Evolutionary conservation across 2,797 vertebrate species (phyloP), one percentile per base, ranked within the genome.

Genomic region (Borostomias antarcticus): DNA sequence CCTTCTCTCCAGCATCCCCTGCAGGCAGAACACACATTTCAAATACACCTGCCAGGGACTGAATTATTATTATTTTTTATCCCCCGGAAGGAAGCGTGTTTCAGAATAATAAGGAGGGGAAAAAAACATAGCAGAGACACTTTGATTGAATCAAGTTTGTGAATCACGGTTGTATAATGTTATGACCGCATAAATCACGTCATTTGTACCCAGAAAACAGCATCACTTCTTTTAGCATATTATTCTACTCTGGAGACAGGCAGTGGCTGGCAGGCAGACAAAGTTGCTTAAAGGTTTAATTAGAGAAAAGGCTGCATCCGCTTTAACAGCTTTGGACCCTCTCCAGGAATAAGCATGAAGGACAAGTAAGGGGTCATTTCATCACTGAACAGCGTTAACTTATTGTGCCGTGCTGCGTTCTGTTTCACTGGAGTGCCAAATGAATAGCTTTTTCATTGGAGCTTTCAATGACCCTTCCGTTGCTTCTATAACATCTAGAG

Each of bases 1-100:
- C 91, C 45, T 86, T 92, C 3, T 52, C 74, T 1, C 92, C 93
- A 17, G 58, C 5, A 25, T 92, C 89, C 70, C 92, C 93, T 93
- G 74, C 58, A 58, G 65, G 59, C 25, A 19, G 61, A 25, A 68
- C n/a, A 58, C 40, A 45, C 40, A 5, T 1, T n/a, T 45, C 40
- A 45, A 17, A 4, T 5, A 1, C 17, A n/a, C 11, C 40, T 17
- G n/a, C 3, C 40, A 15, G 40, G 15, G 15, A 5, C n/a, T n/a
- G n/a, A n/a, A n/a, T n/a, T n/a, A n/a, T n/a, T n/a, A n/a, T n/a
- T n/a, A n/a, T n/a, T n/a, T n/a, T n/a, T n/a, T n/a, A n/a, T n/a
- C n/a, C n/a, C n/a, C n/a, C n/a, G n/a, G n/a, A n/a, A n/a, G n/a
- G n/a, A n/a, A n/a, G n/a, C n/a, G n/a, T n/a, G n/a, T n/a, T n/a